Base-by-base conservation (phyloP, 2,113 vertebrate genomes). In the Rana temporaria region DNA sequence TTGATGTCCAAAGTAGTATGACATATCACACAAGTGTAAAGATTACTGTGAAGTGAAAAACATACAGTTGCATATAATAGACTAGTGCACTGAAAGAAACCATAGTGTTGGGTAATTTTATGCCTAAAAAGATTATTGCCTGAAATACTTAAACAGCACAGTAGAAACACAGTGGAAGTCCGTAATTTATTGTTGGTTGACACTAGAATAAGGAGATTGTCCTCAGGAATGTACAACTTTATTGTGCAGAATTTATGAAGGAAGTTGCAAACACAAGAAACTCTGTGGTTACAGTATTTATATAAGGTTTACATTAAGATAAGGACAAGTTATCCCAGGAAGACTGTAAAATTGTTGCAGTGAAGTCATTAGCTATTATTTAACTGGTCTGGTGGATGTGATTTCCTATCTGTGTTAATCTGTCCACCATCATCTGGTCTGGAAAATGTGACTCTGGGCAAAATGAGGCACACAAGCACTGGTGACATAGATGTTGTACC, bases 271-370 rank as follows among this genome's bases (percentile, higher is more conserved):
- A 34, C 18, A 22, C 30, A 38, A 75, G 72, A 75, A 42, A 75
- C 72, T 60, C 60, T 75, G 72, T 22, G 56, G 53, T 38, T 60
- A 42, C 72, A 60, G 72, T 60, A 60, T 75, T 75, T 60, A 75
- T 59, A 75, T 42, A 42, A 56, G 72, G 72, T 75, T 75, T 75
- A 75, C 32, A 32, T 60, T 60, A 42, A 30, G 57, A 62, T 75
- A 75, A 75, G n/a, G 56, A n/a, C 57, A 22, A 38, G 22, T 62
- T 75, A 75, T 62, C 72, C 56, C 72, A 75, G 72, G 72, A 75
- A 75, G 53, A 62, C 72, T 18, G 17, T 62, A 75, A 75, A 75
- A 38, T 34, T 62, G 56, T 42, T 32, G 26, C 56, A 62, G 19
- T 62, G 19, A 75, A 75, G 56, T 42, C 72, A 75, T 75, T 11